phyloP scores from a whole-genome alignment of 2,888 invertebrate species.

The Callimorpha dominula region DNA sequence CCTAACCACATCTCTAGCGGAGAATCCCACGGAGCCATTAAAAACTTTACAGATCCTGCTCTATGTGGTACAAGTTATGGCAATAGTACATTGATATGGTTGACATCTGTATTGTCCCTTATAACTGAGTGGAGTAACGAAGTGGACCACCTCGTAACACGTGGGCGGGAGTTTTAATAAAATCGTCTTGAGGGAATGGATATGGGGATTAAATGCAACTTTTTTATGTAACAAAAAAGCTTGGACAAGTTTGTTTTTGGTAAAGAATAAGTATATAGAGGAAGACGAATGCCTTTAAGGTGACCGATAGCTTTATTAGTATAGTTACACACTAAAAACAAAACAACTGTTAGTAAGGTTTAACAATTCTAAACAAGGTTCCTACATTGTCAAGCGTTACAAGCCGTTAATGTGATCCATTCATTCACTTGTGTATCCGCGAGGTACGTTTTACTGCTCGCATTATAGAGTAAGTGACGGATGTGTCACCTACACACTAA shows the following conservation, averaged over 20 bases:
- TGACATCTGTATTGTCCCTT: slow-evolving; percentile 6
- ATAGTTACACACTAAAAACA: neutral
- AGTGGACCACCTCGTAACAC: neutral
- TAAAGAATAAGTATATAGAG: too few relatives aligned
- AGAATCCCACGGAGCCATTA: slow-evolving; percentile 16
- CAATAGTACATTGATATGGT: neutral
- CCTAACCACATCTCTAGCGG: neutral
- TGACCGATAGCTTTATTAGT: too few relatives aligned
- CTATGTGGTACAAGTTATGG: neutral
- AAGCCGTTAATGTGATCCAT: neutral
- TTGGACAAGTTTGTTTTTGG: too few relatives aligned
- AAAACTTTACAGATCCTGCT: slow-evolving; percentile 14
- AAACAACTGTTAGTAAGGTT: neutral
- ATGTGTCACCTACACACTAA: slow-evolving; percentile 54
- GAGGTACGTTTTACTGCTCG: neutral
- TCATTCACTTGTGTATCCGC: neutral
- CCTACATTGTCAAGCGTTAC: neutral
- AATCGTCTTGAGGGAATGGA: neutral
- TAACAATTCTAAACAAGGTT: neutral
- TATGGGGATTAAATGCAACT: neutral
- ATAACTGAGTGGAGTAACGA: neutral
- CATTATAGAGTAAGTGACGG: slow-evolving; percentile 32
- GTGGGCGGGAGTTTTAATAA: slow-evolving; percentile 1
- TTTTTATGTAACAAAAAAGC: neutral
- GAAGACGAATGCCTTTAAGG: too few relatives aligned